Percentiles rank a stretch among this genome's conserved stretches.
Evolutionary conservation across 2,797 vertebrate species (phyloP).

Genomic region (Buphagus erythrorhynchus): DNA sequence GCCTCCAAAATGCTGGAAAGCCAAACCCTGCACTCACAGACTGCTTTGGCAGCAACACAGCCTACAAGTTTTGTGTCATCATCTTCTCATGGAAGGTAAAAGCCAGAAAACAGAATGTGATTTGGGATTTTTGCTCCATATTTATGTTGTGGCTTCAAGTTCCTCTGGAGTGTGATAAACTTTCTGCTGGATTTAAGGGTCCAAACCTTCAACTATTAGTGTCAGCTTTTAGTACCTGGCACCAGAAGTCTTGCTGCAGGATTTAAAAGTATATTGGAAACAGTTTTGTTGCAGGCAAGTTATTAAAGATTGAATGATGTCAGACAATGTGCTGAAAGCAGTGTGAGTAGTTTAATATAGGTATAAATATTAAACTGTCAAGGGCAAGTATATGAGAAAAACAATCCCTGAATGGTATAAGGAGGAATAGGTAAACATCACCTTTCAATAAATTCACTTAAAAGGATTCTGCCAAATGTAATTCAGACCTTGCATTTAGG

Average conservation of each 20-base stretch:
- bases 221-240: background rate
- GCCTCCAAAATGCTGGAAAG: background rate
- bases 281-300: background rate
- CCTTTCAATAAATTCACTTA: background rate
- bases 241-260: background rate
- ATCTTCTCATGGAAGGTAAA: background rate
- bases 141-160: background rate
- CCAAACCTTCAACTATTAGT: background rate
- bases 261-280: background rate
- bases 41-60: background rate
- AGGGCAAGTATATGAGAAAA: background rate
- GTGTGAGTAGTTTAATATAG: background rate
- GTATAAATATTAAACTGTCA: conserved; percentile 19
- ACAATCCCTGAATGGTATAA: background rate
- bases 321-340: background rate
- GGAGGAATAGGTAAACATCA: background rate
- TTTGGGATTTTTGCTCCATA: background rate
- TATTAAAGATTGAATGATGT: background rate
- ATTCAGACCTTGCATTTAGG: background rate
- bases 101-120: background rate
- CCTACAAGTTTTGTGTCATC: background rate
- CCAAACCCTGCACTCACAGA: background rate
- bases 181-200: background rate
- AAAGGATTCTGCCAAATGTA: background rate
- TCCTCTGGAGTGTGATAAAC: background rate